Evolutionary conservation across 2,113 vertebrate genomes (phyloP).

Genomic region (Pyxicephalus adspersus): DNA sequence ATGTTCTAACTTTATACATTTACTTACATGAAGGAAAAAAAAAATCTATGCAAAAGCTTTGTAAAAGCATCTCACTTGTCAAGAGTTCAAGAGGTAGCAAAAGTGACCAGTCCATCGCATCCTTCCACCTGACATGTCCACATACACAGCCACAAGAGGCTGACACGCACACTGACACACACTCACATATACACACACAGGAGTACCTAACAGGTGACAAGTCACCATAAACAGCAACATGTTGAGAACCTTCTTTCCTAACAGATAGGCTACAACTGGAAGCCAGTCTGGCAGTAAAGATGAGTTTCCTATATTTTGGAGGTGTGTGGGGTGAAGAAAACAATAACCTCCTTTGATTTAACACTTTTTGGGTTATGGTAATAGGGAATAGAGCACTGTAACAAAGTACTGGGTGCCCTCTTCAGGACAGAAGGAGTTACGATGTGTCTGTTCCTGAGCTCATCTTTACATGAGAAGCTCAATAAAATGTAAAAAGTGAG

Average conservation of each 20-base stretch:
- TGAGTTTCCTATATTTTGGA: neutral
- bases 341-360: slow-evolving; percentile 7
- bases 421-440: slow-evolving; percentile 32
- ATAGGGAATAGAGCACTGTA: slow-evolving; percentile 26
- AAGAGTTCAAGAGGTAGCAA: slow-evolving; percentile 94
- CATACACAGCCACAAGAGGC: slow-evolving; percentile 75
- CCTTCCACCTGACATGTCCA: slow-evolving; percentile 68
- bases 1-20: slow-evolving; percentile 85
- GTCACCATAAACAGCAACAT: slow-evolving; percentile 26
- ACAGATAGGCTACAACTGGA: slow-evolving; percentile 8
- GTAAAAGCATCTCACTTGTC: slow-evolving; percentile 82
- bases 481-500: slow-evolving; percentile 28
- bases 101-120: slow-evolving; percentile 61
- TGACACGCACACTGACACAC: slow-evolving; percentile 74
- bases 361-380: slow-evolving; percentile 20
- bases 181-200: slow-evolving; percentile 69
- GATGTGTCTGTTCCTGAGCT: slow-evolving; percentile 16
- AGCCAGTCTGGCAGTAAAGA: slow-evolving; percentile 22
- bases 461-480: slow-evolving; percentile 17
- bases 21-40: slow-evolving; percentile 81
- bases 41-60: slow-evolving; percentile 67
- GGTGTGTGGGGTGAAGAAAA: slow-evolving; percentile 21
- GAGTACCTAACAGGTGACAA: slow-evolving; percentile 14
- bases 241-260: slow-evolving; percentile 66
- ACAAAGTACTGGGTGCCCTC: slow-evolving; percentile 34